Conservation (phyloP, 2,113 vertebrate genomes). For the Gopherus flavomarginatus region DNA sequence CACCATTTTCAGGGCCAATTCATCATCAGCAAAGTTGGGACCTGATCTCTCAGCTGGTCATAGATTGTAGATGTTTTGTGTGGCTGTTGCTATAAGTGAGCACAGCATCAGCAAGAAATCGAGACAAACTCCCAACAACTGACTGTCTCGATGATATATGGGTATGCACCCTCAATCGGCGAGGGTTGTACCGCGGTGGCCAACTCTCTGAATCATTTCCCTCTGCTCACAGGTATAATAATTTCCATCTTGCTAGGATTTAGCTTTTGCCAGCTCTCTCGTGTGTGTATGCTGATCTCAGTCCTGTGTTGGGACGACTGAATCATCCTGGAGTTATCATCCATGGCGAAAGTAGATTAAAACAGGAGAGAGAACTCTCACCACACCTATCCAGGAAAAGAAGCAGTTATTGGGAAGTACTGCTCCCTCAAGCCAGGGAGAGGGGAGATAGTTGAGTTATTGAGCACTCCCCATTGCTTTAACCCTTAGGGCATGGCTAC, state of each 20-base stretch:
- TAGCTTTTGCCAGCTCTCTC: not conserved
- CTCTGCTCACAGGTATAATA: not conserved
- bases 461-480: not conserved
- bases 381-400: fast-evolving
- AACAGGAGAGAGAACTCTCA: not conserved
- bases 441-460: not conserved
- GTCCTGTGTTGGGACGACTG: not conserved
- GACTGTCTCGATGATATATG: not conserved
- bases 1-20: not conserved
- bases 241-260: not conserved
- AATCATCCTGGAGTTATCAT: not conserved
- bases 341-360: not conserved
- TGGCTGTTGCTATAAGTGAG: not conserved
- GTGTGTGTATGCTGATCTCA: not conserved
- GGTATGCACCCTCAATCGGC: not conserved
- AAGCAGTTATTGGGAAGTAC: not conserved
- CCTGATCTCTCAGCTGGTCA: not conserved
- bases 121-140: not conserved
- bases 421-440: not conserved
- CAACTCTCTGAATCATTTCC: not conserved
- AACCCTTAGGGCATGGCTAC: not conserved
- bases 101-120: not conserved
- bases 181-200: not conserved
- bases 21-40: not conserved
- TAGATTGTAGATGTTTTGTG: not conserved